Evolutionary conservation across 2,797 vertebrate genomes (phyloP).

Genomic region (Dicrostonyx torquatus): DNA sequence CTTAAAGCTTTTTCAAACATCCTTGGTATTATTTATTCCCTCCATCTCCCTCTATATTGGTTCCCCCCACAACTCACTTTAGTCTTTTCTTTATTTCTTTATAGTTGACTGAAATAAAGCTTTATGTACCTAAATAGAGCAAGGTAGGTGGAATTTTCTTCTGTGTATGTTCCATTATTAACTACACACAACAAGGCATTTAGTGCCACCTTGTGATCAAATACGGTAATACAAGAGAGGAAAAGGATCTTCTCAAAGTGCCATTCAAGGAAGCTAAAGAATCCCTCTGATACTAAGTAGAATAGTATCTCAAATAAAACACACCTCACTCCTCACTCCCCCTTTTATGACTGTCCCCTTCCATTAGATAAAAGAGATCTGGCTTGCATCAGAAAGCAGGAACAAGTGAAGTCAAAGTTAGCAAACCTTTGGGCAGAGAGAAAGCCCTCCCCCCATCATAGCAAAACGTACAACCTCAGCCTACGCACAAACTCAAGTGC

Average conservation of each 20-base stretch:
- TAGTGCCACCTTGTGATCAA: slow-evolving; percentile 82
- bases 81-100: slow-evolving; percentile 1
- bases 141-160: slow-evolving; percentile 8
- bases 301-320: slow-evolving; percentile 14
- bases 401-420: not conserved
- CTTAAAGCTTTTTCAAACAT: not conserved
- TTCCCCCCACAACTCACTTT: not conserved
- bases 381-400: not conserved
- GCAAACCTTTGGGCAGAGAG: not conserved
- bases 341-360: not conserved
- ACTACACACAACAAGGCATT: slow-evolving; percentile 4
- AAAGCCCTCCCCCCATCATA: not conserved
- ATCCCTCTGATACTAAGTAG: not conserved
- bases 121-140: slow-evolving; percentile 19
- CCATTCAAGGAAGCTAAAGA: not conserved
- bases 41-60: too few species aligned
- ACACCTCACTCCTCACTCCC: not conserved
- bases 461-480: too few species aligned
- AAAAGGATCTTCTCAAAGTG: not conserved
- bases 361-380: not conserved
- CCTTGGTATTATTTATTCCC: not conserved
- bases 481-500: not conserved
- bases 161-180: not conserved
- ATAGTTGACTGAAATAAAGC: slow-evolving; percentile 10
- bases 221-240: slow-evolving; percentile 50